Conservation (phyloP, 2,113 vertebrate genomes). For the Thamnophis sirtalis region DNA sequence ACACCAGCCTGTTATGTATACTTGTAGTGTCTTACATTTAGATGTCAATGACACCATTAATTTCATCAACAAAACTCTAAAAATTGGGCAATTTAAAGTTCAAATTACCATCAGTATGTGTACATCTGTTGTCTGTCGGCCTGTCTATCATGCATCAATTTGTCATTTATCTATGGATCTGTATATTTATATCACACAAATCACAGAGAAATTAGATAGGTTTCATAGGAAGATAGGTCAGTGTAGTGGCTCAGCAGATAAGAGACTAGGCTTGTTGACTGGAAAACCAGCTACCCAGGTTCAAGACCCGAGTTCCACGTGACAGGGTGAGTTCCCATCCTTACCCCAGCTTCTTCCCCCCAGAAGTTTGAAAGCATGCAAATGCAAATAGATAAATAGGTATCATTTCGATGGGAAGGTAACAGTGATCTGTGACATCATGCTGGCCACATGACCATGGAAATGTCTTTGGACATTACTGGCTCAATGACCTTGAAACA, state of each 20-base stretch:
- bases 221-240: not conserved
- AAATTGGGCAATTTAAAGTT: constrained; percentile 34
- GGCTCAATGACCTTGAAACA: not conserved
- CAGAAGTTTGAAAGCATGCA: not conserved
- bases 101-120: constrained; percentile 19
- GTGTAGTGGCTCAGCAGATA: not conserved
- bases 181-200: not conserved
- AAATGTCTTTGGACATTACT: not conserved
- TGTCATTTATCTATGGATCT: not conserved
- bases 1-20: constrained; percentile 32
- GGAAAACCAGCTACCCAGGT: not conserved
- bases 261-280: not conserved
- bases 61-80: constrained; percentile 26
- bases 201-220: not conserved
- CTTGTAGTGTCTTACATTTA: constrained; percentile 14
- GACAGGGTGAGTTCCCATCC: not conserved
- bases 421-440: not conserved
- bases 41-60: constrained; percentile 43
- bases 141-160: not conserved
- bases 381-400: not conserved
- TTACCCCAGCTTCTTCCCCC: not conserved
- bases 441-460: not conserved
- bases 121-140: not conserved
- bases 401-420: not conserved
- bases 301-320: not conserved